These are phyloP conservation scores for Ferdinandea cuprea DNA, from an alignment of 2,888 invertebrate species.

Conservation along the genomic window DNA sequence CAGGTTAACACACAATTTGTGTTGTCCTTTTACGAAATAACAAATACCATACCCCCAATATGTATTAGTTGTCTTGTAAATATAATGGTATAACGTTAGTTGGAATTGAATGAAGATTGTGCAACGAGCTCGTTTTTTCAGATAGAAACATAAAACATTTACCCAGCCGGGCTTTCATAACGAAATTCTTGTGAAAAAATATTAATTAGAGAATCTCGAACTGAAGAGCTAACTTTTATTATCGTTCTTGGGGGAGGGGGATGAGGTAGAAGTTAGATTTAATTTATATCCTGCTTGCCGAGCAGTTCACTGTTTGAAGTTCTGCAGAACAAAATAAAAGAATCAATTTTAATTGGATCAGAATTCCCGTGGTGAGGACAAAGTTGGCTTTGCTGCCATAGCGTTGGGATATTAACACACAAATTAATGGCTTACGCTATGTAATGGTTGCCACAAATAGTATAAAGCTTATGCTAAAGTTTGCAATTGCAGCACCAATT, in stretches of 20 bases:
- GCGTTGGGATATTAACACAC: not conserved
- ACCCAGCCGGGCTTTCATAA: too few species aligned
- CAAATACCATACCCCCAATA: not conserved
- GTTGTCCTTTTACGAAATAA: not conserved
- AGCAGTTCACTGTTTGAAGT: not conserved
- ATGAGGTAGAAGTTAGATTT: too few species aligned
- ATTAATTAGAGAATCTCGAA: too few species aligned
- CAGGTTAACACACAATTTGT: not conserved
- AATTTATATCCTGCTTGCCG: not conserved
- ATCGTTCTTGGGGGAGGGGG: too few species aligned
- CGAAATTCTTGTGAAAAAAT: too few species aligned
- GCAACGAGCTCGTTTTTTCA: too few species aligned
- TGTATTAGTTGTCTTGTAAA: not conserved
- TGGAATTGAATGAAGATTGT: too few species aligned
- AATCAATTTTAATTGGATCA: constrained; percentile 10
- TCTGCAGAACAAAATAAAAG: not conserved
- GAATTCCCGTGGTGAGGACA: not conserved
- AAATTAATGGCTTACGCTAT: not conserved
- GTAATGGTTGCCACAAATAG: not conserved
- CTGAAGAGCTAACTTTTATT: too few species aligned
- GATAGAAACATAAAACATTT: too few species aligned
- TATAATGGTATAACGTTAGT: too few species aligned
- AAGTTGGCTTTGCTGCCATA: not conserved
- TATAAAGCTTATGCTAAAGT: too few species aligned
- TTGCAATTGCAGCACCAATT: too few species aligned